Evolutionary conservation across 2,797 vertebrate species (phyloP), one percentile per base, ranked within the genome.

Genomic region (Chelonia mydas): DNA sequence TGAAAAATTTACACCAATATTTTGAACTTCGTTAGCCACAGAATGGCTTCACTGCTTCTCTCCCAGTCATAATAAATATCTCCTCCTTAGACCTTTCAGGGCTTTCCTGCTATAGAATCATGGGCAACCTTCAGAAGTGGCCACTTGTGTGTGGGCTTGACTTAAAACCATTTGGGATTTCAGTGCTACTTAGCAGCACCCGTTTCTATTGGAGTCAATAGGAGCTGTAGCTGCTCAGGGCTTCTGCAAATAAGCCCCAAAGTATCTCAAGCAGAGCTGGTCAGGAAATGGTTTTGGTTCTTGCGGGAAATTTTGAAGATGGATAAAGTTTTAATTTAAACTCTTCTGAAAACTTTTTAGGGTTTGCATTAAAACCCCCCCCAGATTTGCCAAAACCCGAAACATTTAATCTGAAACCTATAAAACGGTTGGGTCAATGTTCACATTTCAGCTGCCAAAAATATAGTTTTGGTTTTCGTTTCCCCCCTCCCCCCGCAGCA

Each of bases 1-100:
- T 96, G 96, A 93, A 95, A 91, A 97, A 94, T 92, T 94, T 94
- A 94, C 49, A 86, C 94, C 87, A 95, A 94, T 81, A 92, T 97
- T 98, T 96, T 97, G 96, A 98, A 97, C 95, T 97, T 88, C 37
- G 74, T 28, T 82, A 94, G 94, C 93, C 95, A 96, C 83, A 84
- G 89, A 95, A 97, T 93, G 31, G 79, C 65, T 79, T 16, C 87
- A 86, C 50, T 91, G 41, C 82, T 81, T 10, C 45, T 84, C 90
- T 89, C 55, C 74, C 47, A 82, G 11, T 47, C 3, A 1, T 88
- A 93, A 96, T 89, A 57, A 87, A 90, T 83, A 86, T 81, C 81
- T 83, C 86, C 9, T 3, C 16, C 81, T 90, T 50, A 47, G 21
- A 72, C 5, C 27, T 86, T 89, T 82, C 8, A 55, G 31, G 33